A percentile compares a stretch with the other conserved stretches of the same genome.
Evolutionary conservation across 1,140 invertebrate genomes (phyloP).

Genomic region (Homalodisca vitripennis): DNA sequence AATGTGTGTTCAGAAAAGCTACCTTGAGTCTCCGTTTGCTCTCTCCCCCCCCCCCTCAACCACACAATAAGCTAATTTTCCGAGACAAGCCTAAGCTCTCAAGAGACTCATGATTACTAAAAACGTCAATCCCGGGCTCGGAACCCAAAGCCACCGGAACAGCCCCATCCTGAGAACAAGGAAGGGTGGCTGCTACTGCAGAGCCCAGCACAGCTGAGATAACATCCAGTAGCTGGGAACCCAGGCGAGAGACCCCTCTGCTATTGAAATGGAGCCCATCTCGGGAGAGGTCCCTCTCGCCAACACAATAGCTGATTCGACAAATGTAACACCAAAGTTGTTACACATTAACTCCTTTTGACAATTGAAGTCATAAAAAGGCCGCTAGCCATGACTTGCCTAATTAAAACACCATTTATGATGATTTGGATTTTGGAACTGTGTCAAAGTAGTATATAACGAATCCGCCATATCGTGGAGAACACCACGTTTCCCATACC

Average conservation of each 20-base stretch:
- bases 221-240: background rate
- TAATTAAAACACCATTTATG: conserved; percentile 8
- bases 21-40: background rate
- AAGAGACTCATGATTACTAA: background rate
- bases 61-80: conserved; percentile 6
- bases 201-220: background rate
- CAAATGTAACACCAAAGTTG: background rate
- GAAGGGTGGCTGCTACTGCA: background rate
- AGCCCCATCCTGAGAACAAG: background rate
- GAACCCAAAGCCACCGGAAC: background rate
- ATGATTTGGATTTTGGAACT: conserved; percentile 4
- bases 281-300: background rate
- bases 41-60: background rate
- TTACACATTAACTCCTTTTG: background rate
- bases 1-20: background rate
- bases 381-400: background rate
- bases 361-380: background rate
- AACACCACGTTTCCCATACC: background rate
- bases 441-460: background rate
- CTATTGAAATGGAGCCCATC: background rate
- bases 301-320: background rate
- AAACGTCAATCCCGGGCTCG: background rate
- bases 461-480: conserved; percentile 6
- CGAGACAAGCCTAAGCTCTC: background rate
- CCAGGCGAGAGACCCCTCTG: background rate